Percentiles rank a stretch among this genome's conserved stretches.
phyloP scores from a whole-genome alignment of 2,113 vertebrate species.

The Charadrius vociferus region DNA sequence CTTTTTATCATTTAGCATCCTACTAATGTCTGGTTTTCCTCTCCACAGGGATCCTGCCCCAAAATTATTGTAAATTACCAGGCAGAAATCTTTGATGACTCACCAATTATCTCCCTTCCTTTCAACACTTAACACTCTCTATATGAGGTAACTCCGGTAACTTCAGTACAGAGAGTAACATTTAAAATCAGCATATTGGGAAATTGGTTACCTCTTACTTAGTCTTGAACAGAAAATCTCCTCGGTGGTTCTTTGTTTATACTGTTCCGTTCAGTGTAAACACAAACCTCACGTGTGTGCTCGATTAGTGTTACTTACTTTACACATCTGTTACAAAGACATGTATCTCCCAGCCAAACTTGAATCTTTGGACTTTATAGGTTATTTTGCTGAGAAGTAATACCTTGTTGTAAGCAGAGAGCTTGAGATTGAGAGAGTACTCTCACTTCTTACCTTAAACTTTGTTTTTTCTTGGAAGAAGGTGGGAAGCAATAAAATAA shows the following conservation, averaged over 20 bases:
- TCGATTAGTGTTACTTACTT: background rate
- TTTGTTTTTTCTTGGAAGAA: background rate
- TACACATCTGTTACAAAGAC: background rate
- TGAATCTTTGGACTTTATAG: background rate
- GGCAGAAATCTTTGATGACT: conserved; percentile 54
- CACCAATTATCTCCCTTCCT: conserved; percentile 27
- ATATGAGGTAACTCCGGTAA: background rate
- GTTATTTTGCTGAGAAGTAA: background rate
- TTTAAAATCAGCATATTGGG: background rate
- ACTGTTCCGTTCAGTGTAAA: background rate
- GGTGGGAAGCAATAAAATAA: background rate
- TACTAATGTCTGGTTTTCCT: conserved; percentile 23
- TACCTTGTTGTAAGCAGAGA: background rate
- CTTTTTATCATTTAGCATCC: conserved; percentile 36
- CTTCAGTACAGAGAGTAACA: background rate
- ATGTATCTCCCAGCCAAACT: background rate
- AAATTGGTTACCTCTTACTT: background rate
- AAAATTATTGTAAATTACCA: conserved; percentile 35
- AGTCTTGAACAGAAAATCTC: background rate
- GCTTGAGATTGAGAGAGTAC: background rate
- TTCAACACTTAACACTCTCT: background rate
- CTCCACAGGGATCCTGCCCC: conserved; percentile 15
- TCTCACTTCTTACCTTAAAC: background rate
- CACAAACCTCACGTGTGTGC: background rate
- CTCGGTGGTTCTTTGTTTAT: background rate